phyloP scores from a whole-genome alignment of 1,140 invertebrate genomes.

The Zaprionus camerounensis region DNA sequence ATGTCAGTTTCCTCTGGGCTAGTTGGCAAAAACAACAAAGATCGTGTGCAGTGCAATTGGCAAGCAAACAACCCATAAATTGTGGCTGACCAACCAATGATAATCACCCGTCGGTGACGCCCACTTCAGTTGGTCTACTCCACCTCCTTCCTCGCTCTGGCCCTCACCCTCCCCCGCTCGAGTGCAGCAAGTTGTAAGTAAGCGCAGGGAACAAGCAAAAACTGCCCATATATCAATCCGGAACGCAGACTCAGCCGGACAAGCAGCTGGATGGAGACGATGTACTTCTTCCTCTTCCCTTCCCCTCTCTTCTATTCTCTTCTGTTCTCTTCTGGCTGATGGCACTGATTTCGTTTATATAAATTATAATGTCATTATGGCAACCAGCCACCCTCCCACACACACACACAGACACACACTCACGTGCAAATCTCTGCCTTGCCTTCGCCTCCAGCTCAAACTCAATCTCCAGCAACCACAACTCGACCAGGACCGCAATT shows the following conservation, averaged over 20 bases:
- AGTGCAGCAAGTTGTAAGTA: conserved; percentile 28
- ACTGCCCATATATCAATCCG: conserved; percentile 76
- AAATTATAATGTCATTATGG: conserved; percentile 84
- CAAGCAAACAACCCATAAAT: conserved; percentile 66
- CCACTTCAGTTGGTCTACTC: conserved; percentile 41
- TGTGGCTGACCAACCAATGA: conserved; percentile 55
- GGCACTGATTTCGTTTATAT: conserved; percentile 82
- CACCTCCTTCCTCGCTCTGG: no score
- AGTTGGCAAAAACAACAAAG: conserved; percentile 58
- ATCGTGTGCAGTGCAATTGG: conserved; percentile 55
- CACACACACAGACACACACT: background rate
- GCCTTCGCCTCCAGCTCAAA: conserved; percentile 12
- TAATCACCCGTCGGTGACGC: conserved; percentile 54
- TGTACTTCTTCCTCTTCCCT: conserved; percentile 8
- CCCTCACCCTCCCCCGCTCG: background rate
- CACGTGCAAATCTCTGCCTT: conserved; percentile 32
- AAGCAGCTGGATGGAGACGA: conserved; percentile 15
- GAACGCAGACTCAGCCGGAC: conserved; percentile 18
- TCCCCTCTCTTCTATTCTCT: no score
- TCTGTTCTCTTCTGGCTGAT: conserved; percentile 27
- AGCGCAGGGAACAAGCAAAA: conserved; percentile 26
- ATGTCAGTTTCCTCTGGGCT: conserved; percentile 3
- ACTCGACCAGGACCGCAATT: conserved; percentile 56
- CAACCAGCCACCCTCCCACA: conserved; percentile 64
- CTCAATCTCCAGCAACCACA: conserved; percentile 16